Percentiles rank a stretch among this genome's conserved stretches.
Evolutionary conservation across 2,113 vertebrate genomes (phyloP).

Genomic region (Mesitornis unicolor): DNA sequence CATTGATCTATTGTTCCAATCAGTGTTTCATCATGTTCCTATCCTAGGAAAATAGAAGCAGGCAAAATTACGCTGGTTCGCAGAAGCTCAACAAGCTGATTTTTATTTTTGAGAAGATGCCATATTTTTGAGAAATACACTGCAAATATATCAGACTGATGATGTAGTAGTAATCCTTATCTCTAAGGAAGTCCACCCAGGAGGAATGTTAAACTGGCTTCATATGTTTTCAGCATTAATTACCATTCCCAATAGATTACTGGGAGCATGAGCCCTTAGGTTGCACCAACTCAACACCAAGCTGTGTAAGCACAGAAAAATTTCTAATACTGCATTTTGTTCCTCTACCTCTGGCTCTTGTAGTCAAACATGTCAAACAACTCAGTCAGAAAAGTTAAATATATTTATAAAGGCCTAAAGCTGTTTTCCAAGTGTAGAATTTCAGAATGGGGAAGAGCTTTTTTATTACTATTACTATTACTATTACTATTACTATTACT

Average conservation of each 20-base stretch:
- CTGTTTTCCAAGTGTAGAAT: neutral
- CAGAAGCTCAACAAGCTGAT: neutral
- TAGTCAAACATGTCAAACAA: neutral
- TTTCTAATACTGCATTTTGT: neutral
- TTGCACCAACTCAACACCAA: neutral
- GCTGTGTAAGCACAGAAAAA: neutral
- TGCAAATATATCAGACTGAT: neutral
- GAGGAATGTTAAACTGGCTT: constrained; percentile 1
- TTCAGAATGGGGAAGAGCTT: neutral
- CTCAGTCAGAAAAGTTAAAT: neutral
- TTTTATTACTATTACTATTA: neutral
- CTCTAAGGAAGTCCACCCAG: neutral
- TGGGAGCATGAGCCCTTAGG: neutral
- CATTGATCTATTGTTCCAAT: constrained; percentile 1
- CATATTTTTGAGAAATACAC: neutral
- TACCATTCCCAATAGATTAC: neutral
- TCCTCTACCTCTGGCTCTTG: neutral
- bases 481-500: too few relatives aligned
- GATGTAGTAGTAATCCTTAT: neutral
- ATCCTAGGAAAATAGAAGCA: neutral
- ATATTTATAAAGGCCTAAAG: neutral
- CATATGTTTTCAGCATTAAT: neutral
- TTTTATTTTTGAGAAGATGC: constrained; percentile 15
- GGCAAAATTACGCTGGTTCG: neutral
- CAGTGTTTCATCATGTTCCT: neutral